Conservation (phyloP, 2,797 vertebrate genomes). For the Spondyliosoma cantharus region DNA sequence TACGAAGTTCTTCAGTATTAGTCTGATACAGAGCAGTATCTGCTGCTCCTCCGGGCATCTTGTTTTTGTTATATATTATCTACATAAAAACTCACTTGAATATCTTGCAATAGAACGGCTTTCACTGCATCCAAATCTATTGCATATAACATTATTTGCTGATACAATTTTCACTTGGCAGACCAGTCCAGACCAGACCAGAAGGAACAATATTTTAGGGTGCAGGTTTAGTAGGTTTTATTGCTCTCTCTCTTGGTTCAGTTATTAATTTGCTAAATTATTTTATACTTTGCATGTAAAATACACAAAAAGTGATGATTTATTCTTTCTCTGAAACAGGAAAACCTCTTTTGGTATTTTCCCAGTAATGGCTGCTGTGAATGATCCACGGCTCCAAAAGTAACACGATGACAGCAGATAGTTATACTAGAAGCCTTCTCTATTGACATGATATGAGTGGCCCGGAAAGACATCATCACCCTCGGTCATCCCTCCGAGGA, state of each 20-base stretch:
- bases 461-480: slow-evolving; percentile 40
- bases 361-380: not conserved
- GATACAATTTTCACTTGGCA: not conserved
- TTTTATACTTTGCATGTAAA: not conserved
- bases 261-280: not conserved
- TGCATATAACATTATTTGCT: not conserved
- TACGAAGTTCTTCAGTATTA: not conserved
- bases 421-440: slow-evolving; percentile 14
- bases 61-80: not conserved
- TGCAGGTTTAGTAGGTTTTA: not conserved
- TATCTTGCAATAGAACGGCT: not conserved
- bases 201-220: not conserved
- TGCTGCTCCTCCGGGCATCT: not conserved
- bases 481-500: slow-evolving; percentile 11
- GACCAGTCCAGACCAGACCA: no score
- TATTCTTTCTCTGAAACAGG: not conserved
- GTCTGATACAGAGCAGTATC: not conserved
- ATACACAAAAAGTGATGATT: not conserved
- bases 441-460: slow-evolving; percentile 14
- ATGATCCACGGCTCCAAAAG: slow-evolving; percentile 6
- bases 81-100: not conserved
- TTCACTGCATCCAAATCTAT: no score
- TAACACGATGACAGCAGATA: slow-evolving; percentile 6
- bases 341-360: not conserved
- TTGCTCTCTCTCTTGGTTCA: not conserved